Percentiles rank a stretch among this genome's conserved stretches.
phyloP scores from a whole-genome alignment of 2,888 invertebrate species.

The Schrankia costaestrigalis region DNA sequence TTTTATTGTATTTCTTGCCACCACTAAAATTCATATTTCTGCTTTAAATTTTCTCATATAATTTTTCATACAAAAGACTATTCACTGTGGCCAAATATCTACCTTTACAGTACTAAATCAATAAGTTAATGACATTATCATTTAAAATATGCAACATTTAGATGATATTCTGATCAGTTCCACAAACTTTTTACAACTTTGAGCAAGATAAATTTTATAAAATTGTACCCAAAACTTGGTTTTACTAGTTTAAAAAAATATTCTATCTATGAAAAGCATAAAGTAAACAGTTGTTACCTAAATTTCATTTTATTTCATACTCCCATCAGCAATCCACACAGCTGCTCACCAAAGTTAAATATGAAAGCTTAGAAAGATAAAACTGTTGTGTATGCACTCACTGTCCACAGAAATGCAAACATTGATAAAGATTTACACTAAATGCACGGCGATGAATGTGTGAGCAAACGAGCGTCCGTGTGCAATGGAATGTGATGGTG shows the following conservation, averaged over 20 bases:
- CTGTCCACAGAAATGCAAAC: slow-evolving; percentile 54
- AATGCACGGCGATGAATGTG: slow-evolving; percentile 62
- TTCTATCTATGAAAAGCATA: slow-evolving; percentile 21
- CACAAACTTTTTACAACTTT: no score
- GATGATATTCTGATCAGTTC: slow-evolving; percentile 19
- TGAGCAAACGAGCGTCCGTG: slow-evolving; percentile 47
- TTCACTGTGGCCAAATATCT: no score
- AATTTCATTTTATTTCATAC: slow-evolving; percentile 79
- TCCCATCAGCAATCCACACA: slow-evolving; percentile 56
- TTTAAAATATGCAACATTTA: slow-evolving; percentile 13
- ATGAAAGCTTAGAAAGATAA: slow-evolving; percentile 34
- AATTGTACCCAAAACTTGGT: no score
- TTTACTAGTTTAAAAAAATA: slow-evolving; percentile 20
- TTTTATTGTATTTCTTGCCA: no score
- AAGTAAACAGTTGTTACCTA: slow-evolving; percentile 55
- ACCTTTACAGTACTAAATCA: slow-evolving; percentile 19
- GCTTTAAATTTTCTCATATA: no score
- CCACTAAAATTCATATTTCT: no score
- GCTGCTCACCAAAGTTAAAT: slow-evolving; percentile 46
- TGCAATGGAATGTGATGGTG: slow-evolving; percentile 70
- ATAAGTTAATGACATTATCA: slow-evolving; percentile 19
- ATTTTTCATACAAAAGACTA: no score
- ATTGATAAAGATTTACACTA: slow-evolving; percentile 55
- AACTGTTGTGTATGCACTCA: slow-evolving; percentile 52
- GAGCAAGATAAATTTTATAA: no score